Evolutionary conservation across 2,797 vertebrate species (phyloP), one percentile per base, ranked within the genome.

Genomic region (Sylvia borin): DNA sequence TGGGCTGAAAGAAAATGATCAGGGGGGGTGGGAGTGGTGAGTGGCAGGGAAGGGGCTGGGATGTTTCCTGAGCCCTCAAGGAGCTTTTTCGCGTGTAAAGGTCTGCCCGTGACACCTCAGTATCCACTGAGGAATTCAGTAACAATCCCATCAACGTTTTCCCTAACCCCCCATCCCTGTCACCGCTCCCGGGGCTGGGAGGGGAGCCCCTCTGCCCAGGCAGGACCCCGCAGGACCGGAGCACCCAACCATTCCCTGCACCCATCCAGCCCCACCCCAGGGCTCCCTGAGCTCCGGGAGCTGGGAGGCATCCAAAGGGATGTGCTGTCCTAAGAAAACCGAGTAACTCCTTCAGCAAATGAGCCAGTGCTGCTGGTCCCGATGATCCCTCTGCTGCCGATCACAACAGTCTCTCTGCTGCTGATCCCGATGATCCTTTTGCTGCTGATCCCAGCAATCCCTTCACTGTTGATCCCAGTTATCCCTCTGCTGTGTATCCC

Each of bases 241-340:
- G 34, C 67, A 34, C 6, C 71, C 10, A 0, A 11, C 1, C 36
- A 2, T 16, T 21, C 58, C 68, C 80, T 12, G 1, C 67, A 10
- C 48, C 64, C 61, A 18, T 2, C 27, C 66, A 1, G 19, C 36
- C 1, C 0, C 68, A 29, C 0, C 64, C 70, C 60, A 4, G 48
- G 11, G 6, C 6, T 6, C 3, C 1, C 6, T 5, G 2, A 18
- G 19, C 12, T 0, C 0, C 0, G 0, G 2, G n/a, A 26, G 73
- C 77, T 11, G 47, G 26, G 47, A 34, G 16, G 32, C 61, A 20
- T 2, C 34, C 48, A 3, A 58, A 62, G 25, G 78, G 38, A 53
- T 9, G 31, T 0, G 0, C 16, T 0, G 0, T 4, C 58, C 53
- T 12, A 3, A 22, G 4, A 13, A 58, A 64, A 11, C 5, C 1